Evolutionary conservation across 2,888 invertebrate species (phyloP).

Genomic region (Lasioglossum marginatum): DNA sequence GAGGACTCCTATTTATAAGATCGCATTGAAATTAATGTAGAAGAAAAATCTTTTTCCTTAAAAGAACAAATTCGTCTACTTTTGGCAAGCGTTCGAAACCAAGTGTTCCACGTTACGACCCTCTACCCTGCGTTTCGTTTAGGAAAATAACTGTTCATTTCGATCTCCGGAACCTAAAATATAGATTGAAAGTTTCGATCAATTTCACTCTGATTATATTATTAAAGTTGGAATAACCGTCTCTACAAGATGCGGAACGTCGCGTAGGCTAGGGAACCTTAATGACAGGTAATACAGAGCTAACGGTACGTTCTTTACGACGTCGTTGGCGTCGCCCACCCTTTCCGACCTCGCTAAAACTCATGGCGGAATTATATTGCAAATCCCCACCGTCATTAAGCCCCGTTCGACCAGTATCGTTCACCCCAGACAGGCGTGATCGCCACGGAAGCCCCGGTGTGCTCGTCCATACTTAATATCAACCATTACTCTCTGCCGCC

Average conservation of each 20-base stretch:
- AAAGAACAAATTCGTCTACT: background rate
- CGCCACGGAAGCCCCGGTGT: slow-evolving; percentile 36
- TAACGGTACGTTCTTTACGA: slow-evolving; percentile 41
- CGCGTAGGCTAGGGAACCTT: background rate
- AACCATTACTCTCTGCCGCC: slow-evolving; percentile 26
- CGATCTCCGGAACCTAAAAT: background rate
- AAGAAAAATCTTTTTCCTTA: background rate
- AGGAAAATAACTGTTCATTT: background rate
- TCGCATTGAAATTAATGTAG: background rate
- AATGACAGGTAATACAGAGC: slow-evolving; percentile 7
- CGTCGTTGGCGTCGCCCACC: slow-evolving; percentile 29
- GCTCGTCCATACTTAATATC: slow-evolving; percentile 40
- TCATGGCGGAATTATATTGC: slow-evolving; percentile 32
- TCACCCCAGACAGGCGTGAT: slow-evolving; percentile 10
- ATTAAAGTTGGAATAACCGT: background rate
- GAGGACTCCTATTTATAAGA: background rate
- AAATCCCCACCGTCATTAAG: slow-evolving; percentile 49
- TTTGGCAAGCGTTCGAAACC: background rate
- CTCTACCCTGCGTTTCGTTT: background rate
- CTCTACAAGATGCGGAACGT: background rate
- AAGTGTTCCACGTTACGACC: background rate
- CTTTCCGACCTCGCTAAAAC: slow-evolving; percentile 23
- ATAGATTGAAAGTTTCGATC: background rate
- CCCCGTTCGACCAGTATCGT: slow-evolving; percentile 26
- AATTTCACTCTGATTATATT: background rate